A percentile compares a stretch with the other conserved stretches of the same genome.
Conservation (phyloP, 2,113 vertebrate species). For the Gallinago undulata region DNA sequence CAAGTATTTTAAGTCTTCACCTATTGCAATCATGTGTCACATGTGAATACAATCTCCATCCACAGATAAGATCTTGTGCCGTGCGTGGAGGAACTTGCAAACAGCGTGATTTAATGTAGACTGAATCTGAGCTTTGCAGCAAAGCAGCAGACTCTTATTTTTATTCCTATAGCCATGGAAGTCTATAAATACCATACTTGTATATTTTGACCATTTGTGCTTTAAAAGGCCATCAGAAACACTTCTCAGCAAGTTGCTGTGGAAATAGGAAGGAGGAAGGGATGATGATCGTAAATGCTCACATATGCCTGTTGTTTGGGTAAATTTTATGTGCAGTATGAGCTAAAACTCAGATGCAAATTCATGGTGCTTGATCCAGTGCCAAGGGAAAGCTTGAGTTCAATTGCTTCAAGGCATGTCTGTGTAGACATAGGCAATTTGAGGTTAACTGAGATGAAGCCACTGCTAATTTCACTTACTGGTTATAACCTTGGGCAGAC, state of each 20-base stretch:
- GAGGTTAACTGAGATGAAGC: slow-evolving; percentile 60
- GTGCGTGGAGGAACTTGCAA: background rate
- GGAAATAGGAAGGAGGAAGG: background rate
- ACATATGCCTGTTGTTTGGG: background rate
- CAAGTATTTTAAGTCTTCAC: background rate
- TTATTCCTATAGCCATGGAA: background rate
- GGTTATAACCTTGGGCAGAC: slow-evolving; percentile 29
- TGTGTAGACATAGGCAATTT: slow-evolving; percentile 41
- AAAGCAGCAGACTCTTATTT: background rate
- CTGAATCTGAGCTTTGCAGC: background rate
- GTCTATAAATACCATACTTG: background rate
- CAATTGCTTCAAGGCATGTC: background rate
- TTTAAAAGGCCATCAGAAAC: background rate
- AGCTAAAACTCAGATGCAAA: slow-evolving; percentile 39
- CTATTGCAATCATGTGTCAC: background rate
- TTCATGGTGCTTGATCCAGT: slow-evolving; percentile 15
- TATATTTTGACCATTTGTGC: background rate
- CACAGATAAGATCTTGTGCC: background rate
- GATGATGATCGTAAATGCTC: background rate
- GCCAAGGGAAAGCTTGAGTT: slow-evolving; percentile 20
- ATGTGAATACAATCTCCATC: background rate
- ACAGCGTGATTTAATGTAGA: background rate
- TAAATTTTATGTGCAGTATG: background rate
- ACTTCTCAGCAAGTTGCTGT: background rate
- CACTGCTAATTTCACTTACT: slow-evolving; percentile 47